A percentile compares a stretch with the other conserved stretches of the same genome.
Evolutionary conservation across 2,113 vertebrate genomes (phyloP).

Genomic region (Eptesicus fuscus): DNA sequence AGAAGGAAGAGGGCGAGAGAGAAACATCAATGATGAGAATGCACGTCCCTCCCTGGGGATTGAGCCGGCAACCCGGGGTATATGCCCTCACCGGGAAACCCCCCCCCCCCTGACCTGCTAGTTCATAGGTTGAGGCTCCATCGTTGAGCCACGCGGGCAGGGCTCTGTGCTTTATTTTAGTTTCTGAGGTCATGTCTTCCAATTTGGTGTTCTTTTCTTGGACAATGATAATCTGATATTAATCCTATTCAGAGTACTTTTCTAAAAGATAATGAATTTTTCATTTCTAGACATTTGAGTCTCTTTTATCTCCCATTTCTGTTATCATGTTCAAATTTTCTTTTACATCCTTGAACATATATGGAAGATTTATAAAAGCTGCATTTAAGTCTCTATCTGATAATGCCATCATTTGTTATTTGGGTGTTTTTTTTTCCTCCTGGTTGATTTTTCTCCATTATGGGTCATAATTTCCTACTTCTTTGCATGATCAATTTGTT

Average conservation of each 20-base stretch:
- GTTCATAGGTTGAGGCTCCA: no score
- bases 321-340: background rate
- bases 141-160: no score
- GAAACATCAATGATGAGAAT: no score
- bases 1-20: no score
- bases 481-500: background rate
- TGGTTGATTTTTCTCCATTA: background rate
- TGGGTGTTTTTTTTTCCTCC: background rate
- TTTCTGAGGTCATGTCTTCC: background rate
- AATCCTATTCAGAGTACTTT: background rate
- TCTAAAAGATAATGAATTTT: background rate
- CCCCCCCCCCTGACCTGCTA: no score
- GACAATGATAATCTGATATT: background rate
- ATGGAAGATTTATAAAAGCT: background rate
- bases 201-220: background rate
- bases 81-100: no score
- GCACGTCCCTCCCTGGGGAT: no score
- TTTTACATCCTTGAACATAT: background rate
- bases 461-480: background rate
- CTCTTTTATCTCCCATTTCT: background rate
- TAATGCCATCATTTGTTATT: background rate
- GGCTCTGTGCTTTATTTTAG: no score
- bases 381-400: background rate
- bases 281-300: background rate
- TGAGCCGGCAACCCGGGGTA: no score